These are phyloP conservation scores for Podarcis raffonei DNA, from an alignment of 2,113 vertebrate species.

Conservation along the genomic window DNA sequence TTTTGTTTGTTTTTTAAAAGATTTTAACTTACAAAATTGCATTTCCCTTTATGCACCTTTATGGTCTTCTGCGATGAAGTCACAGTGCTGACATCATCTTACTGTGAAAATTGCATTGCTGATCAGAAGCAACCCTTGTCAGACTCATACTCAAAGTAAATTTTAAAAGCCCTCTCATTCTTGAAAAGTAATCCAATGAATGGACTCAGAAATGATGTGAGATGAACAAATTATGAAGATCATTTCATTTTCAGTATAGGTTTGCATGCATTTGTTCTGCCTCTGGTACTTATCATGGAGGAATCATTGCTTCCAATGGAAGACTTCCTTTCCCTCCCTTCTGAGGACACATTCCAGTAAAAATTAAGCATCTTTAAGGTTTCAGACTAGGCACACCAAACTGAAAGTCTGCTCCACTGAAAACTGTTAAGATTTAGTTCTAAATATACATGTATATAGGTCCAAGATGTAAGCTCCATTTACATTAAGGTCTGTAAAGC, in stretches of 20 bases:
- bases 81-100: neutral
- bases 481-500: neutral
- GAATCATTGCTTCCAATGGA: neutral
- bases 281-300: neutral
- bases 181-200: neutral
- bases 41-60: constrained; percentile 8
- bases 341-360: neutral
- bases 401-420: neutral
- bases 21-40: neutral
- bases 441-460: neutral
- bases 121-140: neutral
- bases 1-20: constrained; percentile 38
- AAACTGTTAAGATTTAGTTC: neutral
- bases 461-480: neutral
- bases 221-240: neutral
- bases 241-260: neutral
- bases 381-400: neutral
- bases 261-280: neutral
- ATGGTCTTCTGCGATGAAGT: neutral
- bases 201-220: neutral
- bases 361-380: neutral
- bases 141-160: no score
- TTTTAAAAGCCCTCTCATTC: neutral
- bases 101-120: neutral
- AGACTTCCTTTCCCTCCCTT: neutral